Evolutionary conservation across 1,140 invertebrate genomes (phyloP).

Genomic region (Schlechtendalia chinensis): DNA sequence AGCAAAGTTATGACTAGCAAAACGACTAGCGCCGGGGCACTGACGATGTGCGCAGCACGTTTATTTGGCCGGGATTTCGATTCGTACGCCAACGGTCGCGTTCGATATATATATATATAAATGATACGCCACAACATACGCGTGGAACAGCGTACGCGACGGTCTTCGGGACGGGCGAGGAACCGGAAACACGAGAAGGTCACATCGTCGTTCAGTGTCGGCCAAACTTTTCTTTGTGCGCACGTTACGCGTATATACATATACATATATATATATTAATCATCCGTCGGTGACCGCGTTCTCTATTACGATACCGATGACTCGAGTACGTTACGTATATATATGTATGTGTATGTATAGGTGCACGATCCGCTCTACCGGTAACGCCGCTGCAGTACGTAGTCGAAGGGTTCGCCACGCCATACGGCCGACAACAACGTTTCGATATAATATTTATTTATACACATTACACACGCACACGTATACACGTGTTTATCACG

Average conservation of each 20-base stretch:
- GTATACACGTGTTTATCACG: not conserved
- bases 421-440: not conserved
- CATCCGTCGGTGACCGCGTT: no score
- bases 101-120: not conserved
- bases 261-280: no score
- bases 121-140: no score
- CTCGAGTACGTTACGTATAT: no score
- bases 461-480: not conserved
- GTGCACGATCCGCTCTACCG: no score
- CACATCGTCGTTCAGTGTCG: not conserved
- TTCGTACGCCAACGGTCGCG: no score
- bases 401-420: no score
- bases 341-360: no score
- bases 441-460: not conserved
- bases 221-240: not conserved
- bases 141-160: not conserved
- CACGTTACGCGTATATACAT: not conserved
- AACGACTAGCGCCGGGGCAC: no score
- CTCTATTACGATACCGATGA: not conserved
- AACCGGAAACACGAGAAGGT: constrained; percentile 14
- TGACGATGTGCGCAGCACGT: not conserved
- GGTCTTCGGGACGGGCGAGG: not conserved
- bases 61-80: not conserved
- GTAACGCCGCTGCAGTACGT: no score
- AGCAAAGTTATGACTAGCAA: no score